Evolutionary conservation across 2,113 vertebrate species (phyloP).

Genomic region (Fukomys damarensis): DNA sequence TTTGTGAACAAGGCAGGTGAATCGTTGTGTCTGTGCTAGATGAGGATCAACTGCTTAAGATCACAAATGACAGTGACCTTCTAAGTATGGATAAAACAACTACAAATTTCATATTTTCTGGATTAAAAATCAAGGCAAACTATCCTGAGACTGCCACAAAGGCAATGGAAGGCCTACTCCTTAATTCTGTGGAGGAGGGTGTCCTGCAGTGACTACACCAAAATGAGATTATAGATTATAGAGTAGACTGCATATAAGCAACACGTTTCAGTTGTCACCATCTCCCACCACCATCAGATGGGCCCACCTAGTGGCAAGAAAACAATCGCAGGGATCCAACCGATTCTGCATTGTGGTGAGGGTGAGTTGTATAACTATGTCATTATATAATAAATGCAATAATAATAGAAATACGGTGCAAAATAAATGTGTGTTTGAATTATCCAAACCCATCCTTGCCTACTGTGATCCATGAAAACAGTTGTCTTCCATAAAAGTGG

Average conservation of each 20-base stretch:
- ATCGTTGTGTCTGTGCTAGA: background rate
- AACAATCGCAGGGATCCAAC: background rate
- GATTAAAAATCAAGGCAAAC: background rate
- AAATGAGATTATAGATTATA: background rate
- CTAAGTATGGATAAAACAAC: background rate
- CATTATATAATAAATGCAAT: background rate
- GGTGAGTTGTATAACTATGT: background rate
- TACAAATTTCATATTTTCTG: background rate
- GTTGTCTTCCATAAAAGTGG: background rate
- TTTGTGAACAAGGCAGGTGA: background rate
- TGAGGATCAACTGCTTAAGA: background rate
- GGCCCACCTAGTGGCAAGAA: background rate
- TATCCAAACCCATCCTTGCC: background rate
- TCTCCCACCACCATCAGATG: background rate
- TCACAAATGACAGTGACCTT: background rate
- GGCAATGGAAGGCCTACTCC: background rate
- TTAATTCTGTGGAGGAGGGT: background rate
- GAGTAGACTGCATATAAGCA: background rate
- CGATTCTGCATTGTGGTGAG: background rate
- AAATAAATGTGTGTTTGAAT: background rate
- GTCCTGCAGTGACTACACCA: background rate
- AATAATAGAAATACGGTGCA: background rate
- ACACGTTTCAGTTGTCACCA: background rate
- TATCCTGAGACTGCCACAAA: background rate
- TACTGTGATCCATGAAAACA: background rate